Evolutionary conservation across 2,888 invertebrate genomes (phyloP).

Genomic region (Hirudinaria manillensis): DNA sequence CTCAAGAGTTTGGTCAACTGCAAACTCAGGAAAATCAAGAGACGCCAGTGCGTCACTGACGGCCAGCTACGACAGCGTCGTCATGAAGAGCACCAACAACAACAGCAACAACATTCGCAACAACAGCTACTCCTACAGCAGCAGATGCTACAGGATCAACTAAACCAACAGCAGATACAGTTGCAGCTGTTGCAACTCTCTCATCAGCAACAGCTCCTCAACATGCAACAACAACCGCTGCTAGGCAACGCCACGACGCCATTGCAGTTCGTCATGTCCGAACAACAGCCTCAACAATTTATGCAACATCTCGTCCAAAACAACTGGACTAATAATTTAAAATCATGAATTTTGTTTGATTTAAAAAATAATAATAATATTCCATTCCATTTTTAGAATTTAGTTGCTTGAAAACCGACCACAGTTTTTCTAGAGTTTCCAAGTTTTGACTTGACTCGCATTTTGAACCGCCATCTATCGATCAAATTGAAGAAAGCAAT

Average conservation of each 20-base stretch:
- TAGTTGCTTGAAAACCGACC: neutral
- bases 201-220: constrained; percentile 4
- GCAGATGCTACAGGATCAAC: constrained; percentile 19
- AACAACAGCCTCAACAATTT: constrained; percentile 9
- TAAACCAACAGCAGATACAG: constrained; percentile 17
- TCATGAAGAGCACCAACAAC: constrained; percentile 11
- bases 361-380: neutral
- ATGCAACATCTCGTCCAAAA: constrained; percentile 13
- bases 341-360: neutral
- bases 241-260: neutral
- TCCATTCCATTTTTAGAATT: neutral
- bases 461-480: too few species aligned
- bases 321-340: neutral
- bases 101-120: constrained; percentile 18
- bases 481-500: too few species aligned
- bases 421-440: neutral
- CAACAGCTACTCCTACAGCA: constrained; percentile 21
- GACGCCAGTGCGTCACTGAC: constrained; percentile 9
- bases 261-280: neutral
- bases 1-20: constrained; percentile 23
- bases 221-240: constrained; percentile 3
- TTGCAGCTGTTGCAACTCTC: constrained; percentile 15
- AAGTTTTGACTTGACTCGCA: neutral
- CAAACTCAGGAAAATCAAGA: constrained; percentile 14
- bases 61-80: neutral